Conservation (phyloP, 2,888 invertebrate genomes). For the Drosophila silvestris region DNA sequence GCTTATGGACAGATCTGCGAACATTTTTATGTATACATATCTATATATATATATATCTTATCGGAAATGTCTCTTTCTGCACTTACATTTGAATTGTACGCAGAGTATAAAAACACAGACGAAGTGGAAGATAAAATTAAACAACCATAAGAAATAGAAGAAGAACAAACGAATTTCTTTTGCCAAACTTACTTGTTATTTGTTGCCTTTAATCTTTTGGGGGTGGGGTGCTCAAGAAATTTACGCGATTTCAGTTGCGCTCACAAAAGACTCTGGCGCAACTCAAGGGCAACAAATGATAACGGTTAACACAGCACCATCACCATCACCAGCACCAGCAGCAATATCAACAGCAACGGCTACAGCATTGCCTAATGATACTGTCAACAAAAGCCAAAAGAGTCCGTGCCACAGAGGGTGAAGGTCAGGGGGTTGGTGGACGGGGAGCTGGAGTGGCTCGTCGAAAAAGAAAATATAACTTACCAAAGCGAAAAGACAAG, state of each 20-base stretch:
- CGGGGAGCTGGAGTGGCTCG: neutral
- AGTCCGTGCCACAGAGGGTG: conserved; percentile 16
- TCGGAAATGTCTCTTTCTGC: conserved; percentile 2
- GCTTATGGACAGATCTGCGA: neutral
- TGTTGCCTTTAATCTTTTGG: conserved; percentile 62
- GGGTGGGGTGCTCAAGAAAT: conserved; percentile 42
- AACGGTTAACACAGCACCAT: conserved; percentile 69
- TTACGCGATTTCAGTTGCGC: conserved; percentile 69
- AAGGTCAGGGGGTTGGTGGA: neutral
- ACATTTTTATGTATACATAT: neutral
- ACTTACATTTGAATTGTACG: conserved; percentile 4
- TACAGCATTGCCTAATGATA: conserved; percentile 74
- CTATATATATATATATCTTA: neutral
- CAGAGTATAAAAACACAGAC: conserved; percentile 15
- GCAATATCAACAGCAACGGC: conserved; percentile 34
- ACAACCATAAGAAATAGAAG: conserved; percentile 33
- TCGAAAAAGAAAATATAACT: conserved; percentile 39
- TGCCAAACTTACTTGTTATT: neutral
- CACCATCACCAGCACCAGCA: conserved; percentile 30
- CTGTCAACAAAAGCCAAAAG: conserved; percentile 70
- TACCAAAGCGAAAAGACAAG: conserved; percentile 49
- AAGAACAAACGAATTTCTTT: conserved; percentile 35
- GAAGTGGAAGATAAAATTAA: conserved; percentile 28
- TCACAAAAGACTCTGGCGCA: conserved; percentile 55
- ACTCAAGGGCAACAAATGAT: conserved; percentile 82